Percentiles rank a stretch among this genome's conserved stretches.
phyloP scores from a whole-genome alignment of 2,113 vertebrate genomes.

The Thunnus thynnus region DNA sequence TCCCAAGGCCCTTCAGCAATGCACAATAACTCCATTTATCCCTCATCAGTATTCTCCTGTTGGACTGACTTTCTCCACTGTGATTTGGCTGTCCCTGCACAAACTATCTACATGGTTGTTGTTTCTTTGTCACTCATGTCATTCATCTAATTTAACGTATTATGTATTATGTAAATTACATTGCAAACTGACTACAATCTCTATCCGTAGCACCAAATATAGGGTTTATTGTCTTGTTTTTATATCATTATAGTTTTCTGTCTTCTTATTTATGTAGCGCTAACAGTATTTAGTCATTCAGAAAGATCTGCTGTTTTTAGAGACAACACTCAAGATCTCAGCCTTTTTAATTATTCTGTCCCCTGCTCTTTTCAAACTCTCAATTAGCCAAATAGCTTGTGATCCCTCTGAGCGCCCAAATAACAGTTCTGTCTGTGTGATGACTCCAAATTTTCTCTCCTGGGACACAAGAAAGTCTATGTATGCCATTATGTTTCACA shows the following conservation, averaged over 20 bases:
- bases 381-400: conserved; percentile 69
- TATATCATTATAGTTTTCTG: background rate
- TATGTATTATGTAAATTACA: background rate
- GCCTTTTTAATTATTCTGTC: conserved; percentile 46
- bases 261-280: background rate
- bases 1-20: conserved; percentile 45
- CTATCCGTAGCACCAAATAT: background rate
- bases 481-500: conserved; percentile 17
- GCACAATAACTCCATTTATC: conserved; percentile 74
- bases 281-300: no score
- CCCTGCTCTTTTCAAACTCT: conserved; percentile 53
- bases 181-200: background rate
- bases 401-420: conserved; percentile 48
- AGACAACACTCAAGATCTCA: background rate
- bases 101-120: background rate
- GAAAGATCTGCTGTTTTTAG: no score
- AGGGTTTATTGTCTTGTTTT: background rate
- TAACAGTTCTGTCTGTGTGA: conserved; percentile 44
- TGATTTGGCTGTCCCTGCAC: conserved; percentile 37
- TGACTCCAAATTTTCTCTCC: conserved; percentile 12
- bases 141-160: background rate
- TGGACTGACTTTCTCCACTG: conserved; percentile 55
- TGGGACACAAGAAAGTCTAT: background rate
- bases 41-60: conserved; percentile 78
- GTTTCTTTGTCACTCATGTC: background rate